Conservation (phyloP, 2,113 vertebrate species). For the Sinocyclocheilus maitianheensis region DNA sequence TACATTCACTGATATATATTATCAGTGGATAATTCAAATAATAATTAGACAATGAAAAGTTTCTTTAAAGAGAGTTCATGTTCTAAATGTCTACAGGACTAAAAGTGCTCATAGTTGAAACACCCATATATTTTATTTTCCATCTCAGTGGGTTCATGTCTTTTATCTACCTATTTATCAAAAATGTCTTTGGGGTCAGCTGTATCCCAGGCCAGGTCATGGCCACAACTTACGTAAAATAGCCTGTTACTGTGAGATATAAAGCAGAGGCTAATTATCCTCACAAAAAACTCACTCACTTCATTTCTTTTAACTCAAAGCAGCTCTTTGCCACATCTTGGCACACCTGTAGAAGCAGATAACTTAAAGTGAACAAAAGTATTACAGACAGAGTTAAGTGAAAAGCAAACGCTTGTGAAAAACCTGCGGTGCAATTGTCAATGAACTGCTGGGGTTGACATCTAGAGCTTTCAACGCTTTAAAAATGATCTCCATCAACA, state of each 20-base stretch:
- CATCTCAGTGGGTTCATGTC: not conserved
- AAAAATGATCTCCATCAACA: not conserved
- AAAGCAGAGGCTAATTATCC: not conserved
- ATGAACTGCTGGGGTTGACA: not conserved
- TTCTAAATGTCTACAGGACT: not conserved
- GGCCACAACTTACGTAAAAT: not conserved
- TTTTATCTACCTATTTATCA: not conserved
- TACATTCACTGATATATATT: not conserved
- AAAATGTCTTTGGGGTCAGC: not conserved
- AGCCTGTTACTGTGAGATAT: not conserved
- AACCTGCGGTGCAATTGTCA: not conserved
- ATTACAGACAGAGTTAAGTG: not conserved
- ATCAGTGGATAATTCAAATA: not conserved
- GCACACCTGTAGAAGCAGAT: not conserved
- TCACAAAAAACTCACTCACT: not conserved
- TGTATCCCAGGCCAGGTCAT: conserved; percentile 1
- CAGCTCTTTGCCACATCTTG: not conserved
- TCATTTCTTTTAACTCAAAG: not conserved
- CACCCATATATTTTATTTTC: not conserved
- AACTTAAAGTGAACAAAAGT: not conserved
- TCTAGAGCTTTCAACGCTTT: not conserved
- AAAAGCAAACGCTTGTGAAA: not conserved
- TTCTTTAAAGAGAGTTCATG: not conserved
- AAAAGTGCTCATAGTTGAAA: not conserved
- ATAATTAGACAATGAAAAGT: not conserved